These are phyloP conservation scores for Dermatemys mawii DNA, from an alignment of 2,113 vertebrate species.

Conservation along the genomic window DNA sequence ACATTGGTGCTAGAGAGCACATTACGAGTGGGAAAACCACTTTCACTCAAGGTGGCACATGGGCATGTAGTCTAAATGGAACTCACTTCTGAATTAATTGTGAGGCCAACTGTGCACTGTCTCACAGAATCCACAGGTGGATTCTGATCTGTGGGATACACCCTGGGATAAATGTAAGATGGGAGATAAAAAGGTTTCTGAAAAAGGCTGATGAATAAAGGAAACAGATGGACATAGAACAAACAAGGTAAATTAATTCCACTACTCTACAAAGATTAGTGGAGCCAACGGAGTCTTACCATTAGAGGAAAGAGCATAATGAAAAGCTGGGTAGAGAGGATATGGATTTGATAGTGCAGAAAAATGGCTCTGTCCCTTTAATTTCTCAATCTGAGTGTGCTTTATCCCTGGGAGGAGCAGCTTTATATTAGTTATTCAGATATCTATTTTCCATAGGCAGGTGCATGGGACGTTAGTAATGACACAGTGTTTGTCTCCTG, in stretches of 20 bases:
- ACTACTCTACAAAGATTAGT: not conserved
- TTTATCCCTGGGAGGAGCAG: slow-evolving; percentile 55
- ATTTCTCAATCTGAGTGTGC: not conserved
- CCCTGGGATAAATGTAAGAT: not conserved
- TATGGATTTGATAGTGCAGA: not conserved
- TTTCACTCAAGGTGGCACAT: not conserved
- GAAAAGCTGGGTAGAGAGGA: not conserved
- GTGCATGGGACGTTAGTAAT: not conserved
- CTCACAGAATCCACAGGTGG: not conserved
- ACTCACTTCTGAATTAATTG: not conserved
- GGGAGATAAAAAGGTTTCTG: not conserved
- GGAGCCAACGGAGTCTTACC: not conserved
- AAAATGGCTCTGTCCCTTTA: not conserved
- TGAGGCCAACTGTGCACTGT: not conserved
- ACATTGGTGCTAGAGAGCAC: too few species aligned
- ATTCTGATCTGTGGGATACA: not conserved
- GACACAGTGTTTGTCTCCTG: not conserved
- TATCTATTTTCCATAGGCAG: not conserved
- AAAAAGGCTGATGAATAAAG: not conserved
- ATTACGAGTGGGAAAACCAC: not conserved
- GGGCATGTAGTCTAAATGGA: too few species aligned
- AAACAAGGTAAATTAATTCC: not conserved
- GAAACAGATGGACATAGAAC: not conserved
- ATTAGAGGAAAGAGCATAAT: not conserved
- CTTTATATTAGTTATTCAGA: slow-evolving; percentile 59